phyloP scores from a whole-genome alignment of 2,888 invertebrate genomes.

The Dendrolimus houi region DNA sequence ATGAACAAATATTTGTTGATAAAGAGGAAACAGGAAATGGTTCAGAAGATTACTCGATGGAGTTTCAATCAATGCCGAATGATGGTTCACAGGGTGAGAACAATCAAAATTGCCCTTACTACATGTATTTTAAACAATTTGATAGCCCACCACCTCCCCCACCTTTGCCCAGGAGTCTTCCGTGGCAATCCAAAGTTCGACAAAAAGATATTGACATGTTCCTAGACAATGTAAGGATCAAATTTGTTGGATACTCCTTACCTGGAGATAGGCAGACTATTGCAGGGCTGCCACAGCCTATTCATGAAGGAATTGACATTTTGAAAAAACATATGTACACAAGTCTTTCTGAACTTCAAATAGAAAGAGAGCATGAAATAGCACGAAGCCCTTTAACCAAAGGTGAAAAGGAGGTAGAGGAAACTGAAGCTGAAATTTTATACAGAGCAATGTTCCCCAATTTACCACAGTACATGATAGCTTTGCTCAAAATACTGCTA shows the following conservation, averaged over 20 bases:
- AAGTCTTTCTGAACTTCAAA: slow-evolving; percentile 94
- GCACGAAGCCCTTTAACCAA: slow-evolving; percentile 93
- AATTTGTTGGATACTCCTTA: slow-evolving; percentile 97
- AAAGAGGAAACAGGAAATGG: slow-evolving; percentile 79
- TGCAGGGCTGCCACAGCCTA: slow-evolving; percentile 96
- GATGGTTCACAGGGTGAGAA: slow-evolving; percentile 50
- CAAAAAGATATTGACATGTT: slow-evolving; percentile 96
- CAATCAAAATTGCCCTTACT: slow-evolving; percentile 55
- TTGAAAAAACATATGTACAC: slow-evolving; percentile 95
- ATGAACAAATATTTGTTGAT: slow-evolving; percentile 83
- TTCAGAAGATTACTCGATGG: slow-evolving; percentile 78
- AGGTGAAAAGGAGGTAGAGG: slow-evolving; percentile 85
- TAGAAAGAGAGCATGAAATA: slow-evolving; percentile 93
- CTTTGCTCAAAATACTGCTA: slow-evolving; percentile 94
- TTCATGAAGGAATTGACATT: slow-evolving; percentile 96
- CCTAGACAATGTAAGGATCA: slow-evolving; percentile 91
- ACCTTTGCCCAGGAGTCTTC: slow-evolving; percentile 80
- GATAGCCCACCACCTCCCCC: slow-evolving; percentile 67
- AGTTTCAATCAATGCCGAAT: slow-evolving; percentile 71
- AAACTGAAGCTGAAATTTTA: slow-evolving; percentile 90
- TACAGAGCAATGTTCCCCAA: slow-evolving; percentile 97
- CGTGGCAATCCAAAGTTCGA: slow-evolving; percentile 97
- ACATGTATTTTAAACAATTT: slow-evolving; percentile 62
- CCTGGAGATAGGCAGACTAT: slow-evolving; percentile 91
- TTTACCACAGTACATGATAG: slow-evolving; percentile 98